Evolutionary conservation across 2,113 vertebrate genomes (phyloP), one percentile per base, ranked within the genome.

Genomic region (Astur gentilis): DNA sequence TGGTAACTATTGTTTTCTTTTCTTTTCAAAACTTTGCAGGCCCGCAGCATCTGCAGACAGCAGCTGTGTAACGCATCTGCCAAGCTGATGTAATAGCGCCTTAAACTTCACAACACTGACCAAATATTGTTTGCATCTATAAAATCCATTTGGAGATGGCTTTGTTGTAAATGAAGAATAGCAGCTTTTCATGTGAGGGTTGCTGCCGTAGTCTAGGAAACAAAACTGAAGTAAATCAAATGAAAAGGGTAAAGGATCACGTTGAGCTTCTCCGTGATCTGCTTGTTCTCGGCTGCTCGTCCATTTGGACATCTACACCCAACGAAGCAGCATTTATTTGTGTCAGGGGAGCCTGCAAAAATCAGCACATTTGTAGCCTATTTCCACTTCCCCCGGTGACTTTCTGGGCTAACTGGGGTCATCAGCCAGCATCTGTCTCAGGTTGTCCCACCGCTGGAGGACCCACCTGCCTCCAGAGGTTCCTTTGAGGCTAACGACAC

Each of bases 391-490:
- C 22, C 34, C 23, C 3, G 1, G 36, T 8, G 38, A 26, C 55
- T n/a, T 50, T 17, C 66, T 92, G 62, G 31, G 76, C n/a, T 76
- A 62, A 13, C 15, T 2, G 1, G 18, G 40, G 34, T 52, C 26
- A 47, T 31, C 81, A 79, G 61, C 16, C 72, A 45, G 26, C 0
- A 0, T n/a, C 50, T 67, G 16, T 2, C 69, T 13, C 1, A 3
- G 73, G 60, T 19, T 12, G 17, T 9, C 20, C 76, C 69, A 34
- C 17, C 0, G 1, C 27, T 36, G 55, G 19, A 47, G 57, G 29
- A 32, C 4, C 8, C 64, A n/a, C 11, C 18, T 16, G 40, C 11
- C 40, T 21, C 83, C 57, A 45, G n/a, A 83, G 40, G 62, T 16
- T 44, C 18, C 61, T 29, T 4, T 10, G 78, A 55, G 54, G 44